Base-by-base conservation (phyloP, 2,888 invertebrate genomes). In the Pedicia rivosa region DNA sequence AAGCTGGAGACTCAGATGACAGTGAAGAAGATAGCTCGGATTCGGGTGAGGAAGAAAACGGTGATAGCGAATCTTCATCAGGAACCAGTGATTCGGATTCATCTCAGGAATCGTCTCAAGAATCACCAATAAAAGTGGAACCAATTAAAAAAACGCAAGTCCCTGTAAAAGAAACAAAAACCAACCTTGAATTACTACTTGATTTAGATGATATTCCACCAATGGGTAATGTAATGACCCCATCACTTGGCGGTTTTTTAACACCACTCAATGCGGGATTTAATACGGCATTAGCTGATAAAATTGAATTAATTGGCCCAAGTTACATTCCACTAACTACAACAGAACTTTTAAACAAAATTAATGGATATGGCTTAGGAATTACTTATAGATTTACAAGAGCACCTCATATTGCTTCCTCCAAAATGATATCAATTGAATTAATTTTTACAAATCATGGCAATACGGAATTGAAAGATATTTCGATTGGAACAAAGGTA, bases 181-280 rank as follows among this genome's bases (percentile, higher is more conserved):
- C n/a, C n/a, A n/a, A n/a, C n/a, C 59, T 87, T 43, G 90, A 91
- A 58, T 63, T 91, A 12, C 63, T 92, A 8, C 57, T 92, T 26
- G 90, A 90, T 53, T 63, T 92, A 45, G 84, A 82, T 54, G 73
- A 74, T 52, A 74, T 73, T 38, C 72, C 77, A 26, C 82, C 84
- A 32, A 72, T 81, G 9, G 58, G 55, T 5, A 51, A 16, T 13
- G 28, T 62, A 22, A 75, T 87, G 74, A 84, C 84, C 22, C 86
- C 87, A 42, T 83, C 83, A 1, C 63, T 78, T 24, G 84, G 84
- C 30, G 82, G 81, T 2, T 74, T 84, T 50, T 62, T 83, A 24
- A 75, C 79, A 2, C 80, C 82, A 9, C 63, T 71, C 43, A 55
- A 52, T 24, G n/a, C 8, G n/a, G n/a, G n/a, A 24, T 10, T 10